Conservation (phyloP, 2,888 invertebrate species). For the Xestia xanthographa region DNA sequence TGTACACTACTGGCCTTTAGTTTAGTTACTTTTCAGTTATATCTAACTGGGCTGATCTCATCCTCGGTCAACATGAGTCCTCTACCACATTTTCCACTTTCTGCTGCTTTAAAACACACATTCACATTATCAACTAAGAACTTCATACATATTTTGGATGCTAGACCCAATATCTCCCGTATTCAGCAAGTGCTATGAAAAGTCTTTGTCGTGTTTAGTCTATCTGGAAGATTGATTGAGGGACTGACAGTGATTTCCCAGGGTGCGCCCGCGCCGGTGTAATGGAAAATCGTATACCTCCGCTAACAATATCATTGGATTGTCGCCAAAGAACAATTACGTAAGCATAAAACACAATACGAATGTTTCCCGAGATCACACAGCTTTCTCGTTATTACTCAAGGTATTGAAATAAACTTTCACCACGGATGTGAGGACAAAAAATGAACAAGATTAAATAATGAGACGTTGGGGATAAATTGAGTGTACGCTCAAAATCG, state of each 20-base stretch:
- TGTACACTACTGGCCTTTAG: neutral
- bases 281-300: neutral
- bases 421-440: conserved; percentile 48
- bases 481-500: neutral
- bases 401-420: conserved; percentile 55
- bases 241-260: neutral
- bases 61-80: neutral
- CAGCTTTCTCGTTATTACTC: conserved; percentile 52
- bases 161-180: neutral
- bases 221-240: neutral
- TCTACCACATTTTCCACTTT: too few species aligned
- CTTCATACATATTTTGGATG: neutral
- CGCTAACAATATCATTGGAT: conserved; percentile 9
- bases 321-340: conserved; percentile 45
- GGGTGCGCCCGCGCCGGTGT: neutral
- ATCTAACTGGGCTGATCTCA: neutral
- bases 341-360: conserved; percentile 53
- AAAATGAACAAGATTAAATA: conserved; percentile 22
- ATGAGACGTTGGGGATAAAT: conserved; percentile 2
- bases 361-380: conserved; percentile 48
- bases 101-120: neutral
- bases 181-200: neutral
- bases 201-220: neutral
- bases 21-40: neutral
- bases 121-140: neutral